Evolutionary conservation across 1,140 invertebrate species (phyloP), one percentile per base, ranked within the genome.

Genomic region (Sitophilus oryzae): DNA sequence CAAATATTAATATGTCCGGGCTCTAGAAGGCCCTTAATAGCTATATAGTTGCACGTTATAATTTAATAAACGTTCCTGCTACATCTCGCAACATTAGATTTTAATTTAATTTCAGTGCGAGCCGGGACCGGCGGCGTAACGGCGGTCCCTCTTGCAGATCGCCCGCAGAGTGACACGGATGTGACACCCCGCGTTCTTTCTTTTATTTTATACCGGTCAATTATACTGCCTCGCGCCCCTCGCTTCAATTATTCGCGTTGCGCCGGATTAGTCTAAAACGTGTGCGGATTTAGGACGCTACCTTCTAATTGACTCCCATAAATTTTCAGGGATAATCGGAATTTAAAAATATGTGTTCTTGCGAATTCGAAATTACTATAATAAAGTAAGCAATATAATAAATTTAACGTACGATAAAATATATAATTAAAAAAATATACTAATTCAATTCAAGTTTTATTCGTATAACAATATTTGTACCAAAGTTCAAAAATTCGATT

Each of bases 61-160:
- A 65, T 65, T 65, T 63, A 65, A 65, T 65, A 65, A 65, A 52
- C 49, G 60, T 58, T 58, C 56, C 59, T 54, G 56, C 49, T 53
- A 56, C 59, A 60, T 59, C 53, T 55, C 59, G 51, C 44, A 52
- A 41, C 56, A 60, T 64, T 60, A 64, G 52, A 58, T 64, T 61
- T 62, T 64, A 64, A 64, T 64, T 64, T 58, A 64, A 64, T 64
- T 64, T 59, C 25, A 11, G 11, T 5, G 25, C 11, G 25, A 11
- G 11, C 25, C 25, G 11, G 25, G 25, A 30, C 25, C 5, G 11
- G 25, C 25, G 25, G 11, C 5, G 5, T 30, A 30, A 5, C 25
- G 25, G 25, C 25, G n/a, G n/a, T n/a, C n/a, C n/a, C n/a, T n/a
- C n/a, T 30, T 30, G 25, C 5, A 11, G 25, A 30, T 30, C 25